Evolutionary conservation across 64 coral and sea anemone genomes (phyloP).

Genomic region (Pocillopora damicornis): DNA sequence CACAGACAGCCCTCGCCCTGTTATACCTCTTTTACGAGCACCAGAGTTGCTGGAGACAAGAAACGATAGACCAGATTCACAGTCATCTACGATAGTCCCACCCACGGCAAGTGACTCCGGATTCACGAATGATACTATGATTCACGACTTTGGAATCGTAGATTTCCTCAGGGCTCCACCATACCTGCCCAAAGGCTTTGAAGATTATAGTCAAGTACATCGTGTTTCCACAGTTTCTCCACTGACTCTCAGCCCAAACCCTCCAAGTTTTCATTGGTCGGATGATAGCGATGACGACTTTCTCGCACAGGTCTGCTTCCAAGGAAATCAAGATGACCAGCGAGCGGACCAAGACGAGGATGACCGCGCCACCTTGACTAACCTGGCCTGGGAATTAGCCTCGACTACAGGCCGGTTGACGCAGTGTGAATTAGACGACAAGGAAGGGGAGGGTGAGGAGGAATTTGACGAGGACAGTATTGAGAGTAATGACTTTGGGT

Average conservation of each 20-base stretch:
- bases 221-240: conserved; percentile 83
- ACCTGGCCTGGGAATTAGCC: conserved; percentile 93
- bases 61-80: conserved; percentile 1
- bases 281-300: conserved; percentile 80
- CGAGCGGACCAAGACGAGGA: conserved; percentile 73
- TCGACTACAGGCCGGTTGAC: conserved; percentile 82
- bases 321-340: not conserved
- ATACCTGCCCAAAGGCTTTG: conserved; percentile 38
- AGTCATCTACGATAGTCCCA: not conserved
- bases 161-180: conserved; percentile 73
- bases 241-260: conserved; percentile 65
- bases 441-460: not conserved
- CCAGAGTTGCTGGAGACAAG: not conserved
- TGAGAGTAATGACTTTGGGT: conserved; percentile 49
- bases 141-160: conserved; percentile 83
- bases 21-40: conserved; percentile 58
- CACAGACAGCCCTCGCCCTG: not conserved
- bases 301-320: conserved; percentile 11
- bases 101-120: not conserved
- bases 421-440: conserved; percentile 40
- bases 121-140: not conserved
- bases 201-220: conserved; percentile 61
- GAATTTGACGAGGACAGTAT: conserved; percentile 75
- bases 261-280: conserved; percentile 75
- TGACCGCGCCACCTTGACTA: conserved; percentile 77